Percentiles rank a stretch among this genome's conserved stretches.
Conservation (phyloP, 2,888 invertebrate species). For the Camponotus fellah region DNA sequence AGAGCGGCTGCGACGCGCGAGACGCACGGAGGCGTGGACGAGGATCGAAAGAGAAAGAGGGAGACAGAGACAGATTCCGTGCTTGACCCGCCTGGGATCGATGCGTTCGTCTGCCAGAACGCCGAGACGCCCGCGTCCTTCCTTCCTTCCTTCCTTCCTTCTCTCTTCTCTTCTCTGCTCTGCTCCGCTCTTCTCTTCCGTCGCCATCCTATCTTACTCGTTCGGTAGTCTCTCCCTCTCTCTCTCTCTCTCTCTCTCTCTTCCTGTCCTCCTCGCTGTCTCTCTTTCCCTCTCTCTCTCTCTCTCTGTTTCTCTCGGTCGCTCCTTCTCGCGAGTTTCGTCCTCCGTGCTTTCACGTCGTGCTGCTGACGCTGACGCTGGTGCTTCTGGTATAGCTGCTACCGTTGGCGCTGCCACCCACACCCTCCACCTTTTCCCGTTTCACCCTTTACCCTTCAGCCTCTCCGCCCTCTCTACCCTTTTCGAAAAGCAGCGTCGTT, state of each 20-base stretch:
- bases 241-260: conserved; percentile 44
- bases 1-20: conserved; percentile 58
- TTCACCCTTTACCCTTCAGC: conserved; percentile 61
- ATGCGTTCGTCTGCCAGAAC: conserved; percentile 86
- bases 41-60: conserved; percentile 51
- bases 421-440: conserved; percentile 43
- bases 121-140: conserved; percentile 85
- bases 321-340: conserved; percentile 67
- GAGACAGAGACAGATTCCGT: conserved; percentile 79
- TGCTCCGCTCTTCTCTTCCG: conserved; percentile 65
- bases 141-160: conserved; percentile 73
- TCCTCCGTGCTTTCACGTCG: conserved; percentile 72
- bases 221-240: conserved; percentile 42
- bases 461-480: conserved; percentile 74
- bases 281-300: conserved; percentile 48
- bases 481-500: conserved; percentile 81
- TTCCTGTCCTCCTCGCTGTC: conserved; percentile 22
- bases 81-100: conserved; percentile 86
- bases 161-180: conserved; percentile 57
- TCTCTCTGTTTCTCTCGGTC: conserved; percentile 54
- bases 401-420: conserved; percentile 69
- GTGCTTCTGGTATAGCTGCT: conserved; percentile 72
- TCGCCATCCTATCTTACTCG: conserved; percentile 61
- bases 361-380: conserved; percentile 76
- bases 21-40: conserved; percentile 43